Percentiles rank a stretch among this genome's conserved stretches.
Evolutionary conservation across 2,113 vertebrate species (phyloP).

Genomic region (Sebastes fasciatus): DNA sequence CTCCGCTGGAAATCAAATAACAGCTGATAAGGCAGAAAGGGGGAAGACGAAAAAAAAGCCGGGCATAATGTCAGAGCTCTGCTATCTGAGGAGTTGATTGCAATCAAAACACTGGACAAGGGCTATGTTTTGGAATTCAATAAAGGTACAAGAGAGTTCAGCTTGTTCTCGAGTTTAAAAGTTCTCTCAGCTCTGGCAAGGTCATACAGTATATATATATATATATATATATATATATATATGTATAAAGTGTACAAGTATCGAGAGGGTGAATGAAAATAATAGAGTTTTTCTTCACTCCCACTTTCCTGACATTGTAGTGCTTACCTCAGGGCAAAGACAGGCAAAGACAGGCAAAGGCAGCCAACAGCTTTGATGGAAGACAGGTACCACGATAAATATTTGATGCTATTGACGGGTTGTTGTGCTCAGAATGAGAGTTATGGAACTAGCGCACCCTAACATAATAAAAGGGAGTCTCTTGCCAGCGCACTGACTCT

Average conservation of each 20-base stretch:
- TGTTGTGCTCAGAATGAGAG: conserved; percentile 76
- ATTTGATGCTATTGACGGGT: conserved; percentile 86
- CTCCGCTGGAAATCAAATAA: conserved; percentile 51
- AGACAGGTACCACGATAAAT: conserved; percentile 86
- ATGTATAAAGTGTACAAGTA: conserved; percentile 39
- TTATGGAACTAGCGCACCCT: conserved; percentile 29
- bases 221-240: no score
- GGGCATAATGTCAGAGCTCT: conserved; percentile 40
- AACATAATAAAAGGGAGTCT: conserved; percentile 49
- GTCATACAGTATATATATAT: conserved; percentile 44
- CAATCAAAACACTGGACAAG: conserved; percentile 47
- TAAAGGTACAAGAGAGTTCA: conserved; percentile 28
- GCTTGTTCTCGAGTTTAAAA: conserved; percentile 46
- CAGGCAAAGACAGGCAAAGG: conserved; percentile 77
- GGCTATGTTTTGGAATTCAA: conserved; percentile 46
- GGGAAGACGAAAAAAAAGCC: conserved; percentile 8
- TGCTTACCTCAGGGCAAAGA: conserved; percentile 72
- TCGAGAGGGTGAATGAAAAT: conserved; percentile 60
- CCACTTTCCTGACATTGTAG: conserved; percentile 68
- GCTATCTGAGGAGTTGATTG: conserved; percentile 34
- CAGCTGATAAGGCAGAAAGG: conserved; percentile 42
- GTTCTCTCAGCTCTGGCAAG: conserved; percentile 53
- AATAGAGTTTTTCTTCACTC: conserved; percentile 67
- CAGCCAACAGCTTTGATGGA: conserved; percentile 85
- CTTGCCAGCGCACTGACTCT: conserved; percentile 24